Evolutionary conservation across 1,140 invertebrate genomes (phyloP).

Genomic region (Choristoneura fumiferana): DNA sequence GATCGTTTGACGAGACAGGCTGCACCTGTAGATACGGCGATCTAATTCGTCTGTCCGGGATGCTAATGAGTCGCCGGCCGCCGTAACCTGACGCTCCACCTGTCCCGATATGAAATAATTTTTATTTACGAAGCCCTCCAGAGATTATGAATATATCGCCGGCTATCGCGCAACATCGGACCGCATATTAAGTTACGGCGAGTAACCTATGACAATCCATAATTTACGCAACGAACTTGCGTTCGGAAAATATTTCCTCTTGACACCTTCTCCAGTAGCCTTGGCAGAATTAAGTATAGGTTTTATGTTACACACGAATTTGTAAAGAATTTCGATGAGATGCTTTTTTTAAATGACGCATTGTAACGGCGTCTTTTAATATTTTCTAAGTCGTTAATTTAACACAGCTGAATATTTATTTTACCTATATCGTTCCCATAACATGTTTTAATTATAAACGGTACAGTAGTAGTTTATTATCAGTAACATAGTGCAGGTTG

Average conservation of each 20-base stretch:
- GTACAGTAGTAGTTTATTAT: too few relatives aligned
- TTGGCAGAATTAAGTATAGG: constrained; percentile 23
- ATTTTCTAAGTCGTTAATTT: too few relatives aligned
- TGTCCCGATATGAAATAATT: constrained; percentile 70
- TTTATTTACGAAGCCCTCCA: constrained; percentile 71
- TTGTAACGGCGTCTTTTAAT: not conserved
- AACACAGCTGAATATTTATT: too few relatives aligned
- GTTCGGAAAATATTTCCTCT: constrained; percentile 31
- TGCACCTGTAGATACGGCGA: constrained; percentile 49
- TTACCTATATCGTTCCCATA: too few relatives aligned
- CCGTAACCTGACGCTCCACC: constrained; percentile 70
- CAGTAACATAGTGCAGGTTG: too few relatives aligned
- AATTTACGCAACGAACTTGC: constrained; percentile 42
- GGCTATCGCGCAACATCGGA: constrained; percentile 58
- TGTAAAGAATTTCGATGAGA: constrained; percentile 10
- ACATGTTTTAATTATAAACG: too few relatives aligned
- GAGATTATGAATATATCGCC: constrained; percentile 67
- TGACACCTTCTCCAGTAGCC: constrained; percentile 36
- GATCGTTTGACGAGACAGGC: constrained; percentile 42
- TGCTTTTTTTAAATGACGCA: constrained; percentile 5
- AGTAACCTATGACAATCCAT: constrained; percentile 60
- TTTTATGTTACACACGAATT: constrained; percentile 26
- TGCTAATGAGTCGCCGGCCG: constrained; percentile 54
- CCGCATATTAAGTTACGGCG: constrained; percentile 66
- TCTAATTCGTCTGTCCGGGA: constrained; percentile 58